Evolutionary conservation across 2,113 vertebrate species (phyloP), one percentile per base, ranked within the genome.

Genomic region (Corythaeola cristata): DNA sequence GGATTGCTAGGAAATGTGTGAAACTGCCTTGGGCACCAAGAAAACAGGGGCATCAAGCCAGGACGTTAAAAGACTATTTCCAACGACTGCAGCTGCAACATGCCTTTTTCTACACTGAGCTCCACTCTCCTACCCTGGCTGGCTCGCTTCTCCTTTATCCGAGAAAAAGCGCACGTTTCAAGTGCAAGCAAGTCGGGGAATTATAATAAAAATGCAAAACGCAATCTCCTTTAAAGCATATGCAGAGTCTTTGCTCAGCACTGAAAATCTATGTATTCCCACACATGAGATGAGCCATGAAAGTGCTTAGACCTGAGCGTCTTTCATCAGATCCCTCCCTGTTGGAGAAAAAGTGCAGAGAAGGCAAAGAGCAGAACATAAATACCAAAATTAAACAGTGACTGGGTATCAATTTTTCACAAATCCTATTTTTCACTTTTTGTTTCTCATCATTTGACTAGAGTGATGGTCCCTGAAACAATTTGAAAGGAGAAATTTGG

Each of bases 71-170:
- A 96, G 86, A 93, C 84, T 91, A 67, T 76, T 94, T 96, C 97
- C 97, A 96, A 94, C 93, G 93, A 90, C 97, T 77, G 94, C 98
- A 98, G 97, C 98, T 98, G 97, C 68, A 56, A 67, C 18, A 37
- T 83, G 67, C 15, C 82, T 92, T 62, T 28, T 72, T 95, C 62
- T 72, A 85, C 59, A 64, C 81, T 73, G 44, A 86, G 74, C 49
- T 59, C 59, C 11, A 60, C 64, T 93, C 44, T 89, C 17, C 81
- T 66, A 59, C 55, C 75, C 87, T 79, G 89, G 47, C 77, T 89
- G 77, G 15, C 72, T 94, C 18, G 41, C 72, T 96, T 97, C 94
- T 89, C 81, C 86, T 96, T 86, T 55, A 64, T 62, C 67, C 53
- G 41, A 78, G 79, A 93, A 89, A 76, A 35, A 84, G 39, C 79